These are phyloP conservation scores for Aspidiotus destructor DNA, from an alignment of 2,888 invertebrate species.

Conservation along the genomic window DNA sequence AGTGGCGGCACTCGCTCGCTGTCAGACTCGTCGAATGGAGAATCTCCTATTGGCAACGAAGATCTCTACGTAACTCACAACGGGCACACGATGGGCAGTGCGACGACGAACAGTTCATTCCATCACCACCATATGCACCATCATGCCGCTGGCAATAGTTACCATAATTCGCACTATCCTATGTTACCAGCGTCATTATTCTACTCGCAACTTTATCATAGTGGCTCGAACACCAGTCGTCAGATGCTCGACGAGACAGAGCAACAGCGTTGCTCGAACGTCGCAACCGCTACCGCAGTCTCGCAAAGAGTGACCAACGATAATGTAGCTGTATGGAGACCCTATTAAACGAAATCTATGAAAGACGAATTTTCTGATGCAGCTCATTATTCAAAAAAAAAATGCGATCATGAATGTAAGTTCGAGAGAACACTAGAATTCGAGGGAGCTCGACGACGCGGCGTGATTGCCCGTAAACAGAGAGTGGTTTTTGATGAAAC, in stretches of 20 bases:
- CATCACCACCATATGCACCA: conserved; percentile 21
- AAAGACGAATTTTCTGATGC: too few relatives aligned
- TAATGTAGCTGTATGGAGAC: conserved; percentile 29
- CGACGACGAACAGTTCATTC: neutral
- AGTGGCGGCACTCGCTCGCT: conserved; percentile 58
- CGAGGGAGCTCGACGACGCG: too few relatives aligned
- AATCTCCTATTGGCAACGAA: conserved; percentile 38
- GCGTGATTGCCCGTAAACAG: too few relatives aligned
- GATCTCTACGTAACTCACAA: conserved; percentile 18
- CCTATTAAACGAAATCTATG: conserved; percentile 5
- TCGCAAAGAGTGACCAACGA: conserved; percentile 28
- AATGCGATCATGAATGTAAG: too few relatives aligned
- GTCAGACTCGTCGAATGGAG: conserved; percentile 60
- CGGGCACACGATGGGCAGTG: conserved; percentile 11
- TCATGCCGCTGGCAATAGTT: conserved; percentile 17
- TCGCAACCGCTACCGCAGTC: conserved; percentile 10
- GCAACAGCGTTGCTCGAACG: conserved; percentile 20
- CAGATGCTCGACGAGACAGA: conserved; percentile 25
- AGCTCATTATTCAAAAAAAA: too few relatives aligned
- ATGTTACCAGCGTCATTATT: conserved; percentile 29
- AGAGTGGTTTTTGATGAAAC: too few relatives aligned
- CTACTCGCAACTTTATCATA: conserved; percentile 32
- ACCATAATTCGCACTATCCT: conserved; percentile 31
- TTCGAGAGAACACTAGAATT: too few relatives aligned
- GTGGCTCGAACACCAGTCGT: conserved; percentile 13